Evolutionary conservation across 1,140 invertebrate genomes (phyloP).

Genomic region (Eulimnadia texana): DNA sequence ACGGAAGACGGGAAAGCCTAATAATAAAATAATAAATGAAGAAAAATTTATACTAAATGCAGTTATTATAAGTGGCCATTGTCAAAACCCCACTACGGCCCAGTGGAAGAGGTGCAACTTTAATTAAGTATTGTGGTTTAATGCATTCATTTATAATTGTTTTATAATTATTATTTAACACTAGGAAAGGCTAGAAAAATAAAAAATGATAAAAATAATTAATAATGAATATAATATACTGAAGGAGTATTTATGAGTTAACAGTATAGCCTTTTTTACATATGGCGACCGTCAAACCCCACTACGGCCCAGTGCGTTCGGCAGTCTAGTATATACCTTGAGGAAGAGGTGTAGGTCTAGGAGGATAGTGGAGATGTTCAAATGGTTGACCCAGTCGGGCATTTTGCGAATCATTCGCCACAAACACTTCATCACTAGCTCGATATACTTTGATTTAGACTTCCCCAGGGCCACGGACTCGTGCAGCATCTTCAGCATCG

Average conservation of each 20-base stretch:
- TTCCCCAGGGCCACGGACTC: slow-evolving; percentile 49
- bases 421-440: slow-evolving; percentile 72
- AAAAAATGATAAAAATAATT: no score
- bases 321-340: slow-evolving; percentile 27
- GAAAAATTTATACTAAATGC: slow-evolving; percentile 8
- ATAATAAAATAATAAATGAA: slow-evolving; percentile 19
- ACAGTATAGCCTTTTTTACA: no score
- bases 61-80: no score
- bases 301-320: no score
- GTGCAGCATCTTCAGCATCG: slow-evolving; percentile 55
- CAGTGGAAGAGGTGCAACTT: no score
- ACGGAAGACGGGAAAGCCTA: slow-evolving; percentile 62
- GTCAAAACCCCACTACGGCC: no score
- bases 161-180: no score
- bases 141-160: no score
- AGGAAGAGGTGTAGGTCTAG: slow-evolving; percentile 75
- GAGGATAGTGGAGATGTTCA: slow-evolving; percentile 45
- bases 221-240: slow-evolving; percentile 4
- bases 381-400: slow-evolving; percentile 51
- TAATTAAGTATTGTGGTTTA: no score
- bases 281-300: no score
- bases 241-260: no score
- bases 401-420: slow-evolving; percentile 74
- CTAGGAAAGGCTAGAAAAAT: no score
- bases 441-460: slow-evolving; percentile 51